These are phyloP conservation scores for Phrynocephalus forsythii DNA, from an alignment of 2,797 vertebrate species.

Conservation along the genomic window DNA sequence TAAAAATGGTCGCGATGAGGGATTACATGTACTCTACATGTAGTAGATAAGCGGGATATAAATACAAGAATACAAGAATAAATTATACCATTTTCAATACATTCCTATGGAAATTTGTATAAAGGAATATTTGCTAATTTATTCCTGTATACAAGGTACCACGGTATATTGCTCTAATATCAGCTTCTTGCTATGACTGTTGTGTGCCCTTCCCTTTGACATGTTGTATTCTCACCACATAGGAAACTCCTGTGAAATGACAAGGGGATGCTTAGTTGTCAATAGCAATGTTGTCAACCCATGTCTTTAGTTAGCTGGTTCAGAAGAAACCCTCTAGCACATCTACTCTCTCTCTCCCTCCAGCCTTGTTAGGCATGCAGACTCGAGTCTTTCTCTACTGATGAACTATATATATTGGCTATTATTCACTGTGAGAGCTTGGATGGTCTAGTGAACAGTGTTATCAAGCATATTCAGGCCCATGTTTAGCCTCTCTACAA, in stretches of 20 bases:
- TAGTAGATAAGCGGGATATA: no score
- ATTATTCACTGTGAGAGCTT: background rate
- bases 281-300: background rate
- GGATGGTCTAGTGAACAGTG: background rate
- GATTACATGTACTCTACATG: no score
- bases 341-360: background rate
- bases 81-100: no score
- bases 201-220: slow-evolving; percentile 41
- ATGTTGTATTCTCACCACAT: background rate
- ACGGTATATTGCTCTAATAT: slow-evolving; percentile 9
- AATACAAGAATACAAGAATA: no score
- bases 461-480: background rate
- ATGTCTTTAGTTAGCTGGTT: slow-evolving; percentile 36
- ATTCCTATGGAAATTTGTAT: no score
- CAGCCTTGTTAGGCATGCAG: slow-evolving; percentile 23
- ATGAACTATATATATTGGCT: background rate
- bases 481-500: no score
- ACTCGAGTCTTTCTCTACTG: background rate
- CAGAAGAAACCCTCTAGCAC: slow-evolving; percentile 34
- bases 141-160: no score
- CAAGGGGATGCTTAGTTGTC: background rate
- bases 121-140: no score
- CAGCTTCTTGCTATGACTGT: slow-evolving; percentile 11
- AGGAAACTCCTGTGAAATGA: slow-evolving; percentile 39
- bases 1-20: no score